Evolutionary conservation across 2,113 vertebrate species (phyloP), one percentile per base, ranked within the genome.

Genomic region (Chauna torquata): DNA sequence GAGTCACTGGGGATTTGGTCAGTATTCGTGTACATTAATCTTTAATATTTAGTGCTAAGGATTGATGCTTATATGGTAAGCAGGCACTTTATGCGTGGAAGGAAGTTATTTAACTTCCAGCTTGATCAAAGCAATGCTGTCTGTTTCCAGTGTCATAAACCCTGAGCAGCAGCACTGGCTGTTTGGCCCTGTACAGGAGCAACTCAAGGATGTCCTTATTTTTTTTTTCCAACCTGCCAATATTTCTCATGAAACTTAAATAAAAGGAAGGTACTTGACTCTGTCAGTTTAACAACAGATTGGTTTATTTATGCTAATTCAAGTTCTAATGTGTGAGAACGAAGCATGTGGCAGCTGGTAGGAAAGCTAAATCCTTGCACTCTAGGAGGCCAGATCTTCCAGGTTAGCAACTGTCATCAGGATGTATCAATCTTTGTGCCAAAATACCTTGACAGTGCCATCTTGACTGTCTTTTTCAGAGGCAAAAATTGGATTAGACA

Each of bases 341-440:
- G 28, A 57, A 91, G 15, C 1, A 1, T 14, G 11, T 76, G 28
- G 71, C 72, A 82, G 77, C 77, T 78, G 61, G n/a, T 57, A 58
- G 30, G 75, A 57, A 70, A 82, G 74, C 32, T 50, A 79, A 61
- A 78, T 88, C 62, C 74, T 89, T 90, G 62, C 11, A 27, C 44
- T 93, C 27, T 4, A 91, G 76, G 68, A 95, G 42, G 34, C 23
- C 50, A 55, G 18, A 36, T 81, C 70, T 94, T 96, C 84, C 62
- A 87, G 65, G 54, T 89, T 92, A 97, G 74, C 80, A 91, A 82
- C 80, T 92, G 58, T 74, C 91, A 59, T 77, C 74, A 94, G 59
- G 62, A 40, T 59, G 2, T 11, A 71, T 91, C 77, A 79, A 47
- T 94, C 54, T 36, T 5, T 65, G 61, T 82, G 55, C 54, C 70